Conservation (phyloP, 2,113 vertebrate species). For the Uropsilus gracilis region DNA sequence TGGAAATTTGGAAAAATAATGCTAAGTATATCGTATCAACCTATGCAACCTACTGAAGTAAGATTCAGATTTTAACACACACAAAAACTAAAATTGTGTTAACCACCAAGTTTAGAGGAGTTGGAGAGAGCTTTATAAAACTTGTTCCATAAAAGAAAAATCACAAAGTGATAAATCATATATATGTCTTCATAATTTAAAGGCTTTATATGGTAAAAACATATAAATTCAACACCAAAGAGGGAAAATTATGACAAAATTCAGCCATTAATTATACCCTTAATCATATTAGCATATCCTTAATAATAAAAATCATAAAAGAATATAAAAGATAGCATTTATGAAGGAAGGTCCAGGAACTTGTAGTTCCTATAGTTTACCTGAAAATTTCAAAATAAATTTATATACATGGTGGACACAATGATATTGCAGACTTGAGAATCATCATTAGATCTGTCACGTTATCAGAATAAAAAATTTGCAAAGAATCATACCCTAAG, state of each 20-base stretch:
- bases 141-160: background rate
- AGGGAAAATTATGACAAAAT: background rate
- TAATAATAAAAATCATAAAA: background rate
- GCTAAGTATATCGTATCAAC: background rate
- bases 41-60: conserved; percentile 42
- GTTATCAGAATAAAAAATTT: conserved; percentile 20
- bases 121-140: background rate
- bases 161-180: background rate
- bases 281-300: background rate
- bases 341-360: background rate
- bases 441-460: background rate
- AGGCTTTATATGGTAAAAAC: background rate
- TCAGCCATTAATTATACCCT: background rate
- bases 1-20: conserved; percentile 29
- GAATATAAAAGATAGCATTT: background rate
- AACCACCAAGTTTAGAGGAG: background rate
- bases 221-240: background rate
- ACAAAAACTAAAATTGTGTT: conserved; percentile 12
- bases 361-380: background rate
- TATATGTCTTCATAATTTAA: background rate
- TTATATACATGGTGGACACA: background rate
- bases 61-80: background rate
- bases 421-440: background rate
- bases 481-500: conserved; percentile 89
- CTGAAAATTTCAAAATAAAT: conserved; percentile 44